Base-by-base conservation (phyloP, 2,113 vertebrate species). In the Laticauda laticaudata region DNA sequence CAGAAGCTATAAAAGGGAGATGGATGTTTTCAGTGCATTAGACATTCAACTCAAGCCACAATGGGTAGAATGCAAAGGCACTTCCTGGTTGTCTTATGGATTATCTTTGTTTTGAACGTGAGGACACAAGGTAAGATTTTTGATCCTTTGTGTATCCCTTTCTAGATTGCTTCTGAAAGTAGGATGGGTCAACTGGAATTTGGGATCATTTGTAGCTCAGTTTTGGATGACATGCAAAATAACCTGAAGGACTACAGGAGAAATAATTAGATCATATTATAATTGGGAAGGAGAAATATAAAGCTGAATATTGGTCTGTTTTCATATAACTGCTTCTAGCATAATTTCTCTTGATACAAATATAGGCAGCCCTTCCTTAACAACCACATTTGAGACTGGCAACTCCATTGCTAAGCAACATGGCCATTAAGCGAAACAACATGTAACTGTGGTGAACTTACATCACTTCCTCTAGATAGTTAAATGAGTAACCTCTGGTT, bases 1-100 rank as follows among this genome's bases (percentile, higher is more conserved):
- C 55, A 20, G 26, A 93, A 93, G 88, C 69, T 93, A 90, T 93
- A 93, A 90, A 93, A 93, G 75, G 54, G 6, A 59, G 88, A 86
- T 86, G 88, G 43, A 11, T 59, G 7, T 90, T 53, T n/a, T 61
- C 75, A 53, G 29, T 26, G 5, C 26, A 86, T 61, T n/a, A 43
- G 26, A 51, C 29, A 4, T 29, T 75, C 55, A 57, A 9, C 24
- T 39, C n/a, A 56, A 57, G 18, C 87, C 54, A 26, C 15, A 23
- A 90, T 86, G 88, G 55, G 51, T 51, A 29, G 92, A 51, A 85
- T 51, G 51, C 29, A 54, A 55, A 53, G 8, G 18, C 48, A n/a
- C 24, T 2, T 55, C 29, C 3, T 81, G 43, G 11, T n/a, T 59
- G 55, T 55, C 39, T 53, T 61, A 12, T 93, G 92, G 92, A 93